Evolutionary conservation across 2,888 invertebrate genomes (phyloP).

Genomic region (Zygogramma bicolorata): DNA sequence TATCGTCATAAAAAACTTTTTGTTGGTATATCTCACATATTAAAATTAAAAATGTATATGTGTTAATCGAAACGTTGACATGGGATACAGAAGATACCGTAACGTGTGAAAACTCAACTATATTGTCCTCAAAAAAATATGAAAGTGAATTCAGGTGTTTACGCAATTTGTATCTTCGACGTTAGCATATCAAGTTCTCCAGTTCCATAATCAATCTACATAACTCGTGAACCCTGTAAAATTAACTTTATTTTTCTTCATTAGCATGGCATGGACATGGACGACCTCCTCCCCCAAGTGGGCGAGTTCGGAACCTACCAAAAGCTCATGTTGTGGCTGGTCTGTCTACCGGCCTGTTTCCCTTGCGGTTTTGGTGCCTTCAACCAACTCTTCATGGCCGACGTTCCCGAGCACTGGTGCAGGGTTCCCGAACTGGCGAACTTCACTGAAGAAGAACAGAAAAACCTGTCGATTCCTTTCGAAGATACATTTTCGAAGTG

Average conservation of each 20-base stretch:
- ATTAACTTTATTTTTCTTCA: not conserved
- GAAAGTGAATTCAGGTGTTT: no score
- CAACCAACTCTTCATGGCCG: slow-evolving; percentile 93
- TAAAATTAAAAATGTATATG: no score
- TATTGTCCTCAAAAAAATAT: no score
- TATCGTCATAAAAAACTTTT: no score
- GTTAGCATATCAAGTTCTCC: not conserved
- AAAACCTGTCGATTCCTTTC: slow-evolving; percentile 76
- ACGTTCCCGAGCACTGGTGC: slow-evolving; percentile 90
- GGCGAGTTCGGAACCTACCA: slow-evolving; percentile 94
- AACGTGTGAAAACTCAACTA: no score
- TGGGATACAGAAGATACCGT: no score
- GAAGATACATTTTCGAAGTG: slow-evolving; percentile 75
- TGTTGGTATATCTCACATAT: no score
- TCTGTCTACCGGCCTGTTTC: slow-evolving; percentile 89
- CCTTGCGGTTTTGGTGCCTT: slow-evolving; percentile 94
- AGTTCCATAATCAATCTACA: no score
- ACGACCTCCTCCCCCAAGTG: slow-evolving; percentile 85
- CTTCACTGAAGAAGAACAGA: slow-evolving; percentile 72
- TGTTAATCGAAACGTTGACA: no score
- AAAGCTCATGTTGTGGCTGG: slow-evolving; percentile 84
- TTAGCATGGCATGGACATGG: slow-evolving; percentile 78
- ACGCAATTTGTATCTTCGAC: no score
- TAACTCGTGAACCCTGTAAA: not conserved
- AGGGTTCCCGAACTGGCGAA: slow-evolving; percentile 76